Conservation (phyloP, 2,113 vertebrate genomes). For the Erythrolamprus reginae region DNA sequence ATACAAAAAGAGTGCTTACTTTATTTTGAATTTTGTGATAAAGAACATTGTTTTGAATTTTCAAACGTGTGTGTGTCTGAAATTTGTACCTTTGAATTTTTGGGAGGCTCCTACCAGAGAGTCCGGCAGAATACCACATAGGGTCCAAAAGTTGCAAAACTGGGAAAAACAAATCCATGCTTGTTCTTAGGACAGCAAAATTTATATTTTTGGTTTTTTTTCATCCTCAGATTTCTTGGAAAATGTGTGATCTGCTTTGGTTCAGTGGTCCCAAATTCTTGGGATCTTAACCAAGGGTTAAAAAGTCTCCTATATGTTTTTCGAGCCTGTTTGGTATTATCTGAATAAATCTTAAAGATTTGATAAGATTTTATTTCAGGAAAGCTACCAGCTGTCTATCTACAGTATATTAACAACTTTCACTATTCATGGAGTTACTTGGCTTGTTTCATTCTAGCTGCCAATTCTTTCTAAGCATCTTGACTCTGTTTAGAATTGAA, state of each 20-base stretch:
- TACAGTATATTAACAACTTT: slow-evolving; percentile 22
- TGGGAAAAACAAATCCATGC: background rate
- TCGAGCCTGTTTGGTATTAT: background rate
- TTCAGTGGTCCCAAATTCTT: background rate
- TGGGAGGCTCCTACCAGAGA: too few relatives aligned
- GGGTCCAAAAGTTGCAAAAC: too few relatives aligned
- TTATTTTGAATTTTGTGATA: too few relatives aligned
- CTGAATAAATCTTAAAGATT: background rate
- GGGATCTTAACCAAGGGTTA: background rate
- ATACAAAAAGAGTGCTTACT: too few relatives aligned
- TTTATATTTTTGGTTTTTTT: background rate
- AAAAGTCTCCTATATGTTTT: background rate
- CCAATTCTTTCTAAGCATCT: slow-evolving; percentile 39
- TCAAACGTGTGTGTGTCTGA: too few relatives aligned
- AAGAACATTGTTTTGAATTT: too few relatives aligned
- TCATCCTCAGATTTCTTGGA: background rate
- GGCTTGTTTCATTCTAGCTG: background rate
- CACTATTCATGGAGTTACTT: slow-evolving; percentile 32
- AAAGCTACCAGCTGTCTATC: background rate
- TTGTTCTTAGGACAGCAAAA: background rate
- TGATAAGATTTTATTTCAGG: background rate
- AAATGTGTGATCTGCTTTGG: background rate
- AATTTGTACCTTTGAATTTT: too few relatives aligned
- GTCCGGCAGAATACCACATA: too few relatives aligned
- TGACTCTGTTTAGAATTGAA: slow-evolving; percentile 44